phyloP scores from a whole-genome alignment of 2,888 invertebrate species.

The Agrotis ipsilon region DNA sequence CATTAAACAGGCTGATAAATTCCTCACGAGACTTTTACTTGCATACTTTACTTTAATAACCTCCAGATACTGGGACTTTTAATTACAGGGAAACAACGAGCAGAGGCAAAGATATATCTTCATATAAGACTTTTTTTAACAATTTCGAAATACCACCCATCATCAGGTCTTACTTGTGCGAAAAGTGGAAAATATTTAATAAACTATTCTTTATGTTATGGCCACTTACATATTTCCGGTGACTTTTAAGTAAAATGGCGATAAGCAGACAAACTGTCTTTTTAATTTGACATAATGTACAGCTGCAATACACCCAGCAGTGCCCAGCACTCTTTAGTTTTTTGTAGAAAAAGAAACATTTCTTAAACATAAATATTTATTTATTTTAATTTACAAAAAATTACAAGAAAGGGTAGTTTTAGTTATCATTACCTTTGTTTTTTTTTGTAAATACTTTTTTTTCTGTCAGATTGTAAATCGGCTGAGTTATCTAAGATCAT shows the following conservation, averaged over 20 bases:
- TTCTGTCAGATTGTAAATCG: not conserved
- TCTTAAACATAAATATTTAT: not conserved
- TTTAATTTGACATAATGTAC: conserved; percentile 42
- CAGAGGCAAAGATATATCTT: not conserved
- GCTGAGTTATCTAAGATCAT: not conserved
- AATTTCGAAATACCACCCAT: not conserved
- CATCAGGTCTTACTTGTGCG: not conserved
- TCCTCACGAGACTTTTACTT: not conserved
- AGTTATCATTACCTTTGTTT: no score
- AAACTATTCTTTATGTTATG: conserved; percentile 2
- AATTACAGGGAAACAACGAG: not conserved
- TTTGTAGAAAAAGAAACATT: not conserved
- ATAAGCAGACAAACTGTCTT: conserved; percentile 14
- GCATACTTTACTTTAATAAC: not conserved
- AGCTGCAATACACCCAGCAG: conserved; percentile 18
- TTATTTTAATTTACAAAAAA: no score
- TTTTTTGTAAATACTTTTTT: not conserved
- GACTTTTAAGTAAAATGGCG: conserved; percentile 8
- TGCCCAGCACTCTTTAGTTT: conserved; percentile 12
- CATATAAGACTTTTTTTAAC: not conserved
- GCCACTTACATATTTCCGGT: conserved; percentile 20
- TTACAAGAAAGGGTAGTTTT: no score
- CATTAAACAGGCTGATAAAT: not conserved
- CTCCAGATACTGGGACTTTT: not conserved
- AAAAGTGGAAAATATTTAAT: conserved; percentile 11